These are phyloP conservation scores for Acanthosepion lycidas DNA, from an alignment of 2,888 invertebrate species.

Conservation along the genomic window DNA sequence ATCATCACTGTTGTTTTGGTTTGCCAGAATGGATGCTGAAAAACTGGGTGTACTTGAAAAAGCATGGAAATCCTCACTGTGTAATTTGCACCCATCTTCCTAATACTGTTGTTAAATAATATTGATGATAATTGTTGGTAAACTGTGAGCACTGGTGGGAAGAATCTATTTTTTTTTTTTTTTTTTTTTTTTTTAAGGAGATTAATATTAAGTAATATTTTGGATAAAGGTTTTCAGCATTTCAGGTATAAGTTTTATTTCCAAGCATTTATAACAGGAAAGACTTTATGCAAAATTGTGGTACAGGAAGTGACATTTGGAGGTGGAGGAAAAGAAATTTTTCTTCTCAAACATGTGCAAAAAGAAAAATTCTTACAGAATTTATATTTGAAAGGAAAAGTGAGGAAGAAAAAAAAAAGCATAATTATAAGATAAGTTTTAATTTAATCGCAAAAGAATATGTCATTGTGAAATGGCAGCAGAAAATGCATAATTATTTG, in stretches of 20 bases:
- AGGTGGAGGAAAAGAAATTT: background rate
- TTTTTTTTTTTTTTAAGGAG: background rate
- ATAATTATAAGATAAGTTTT: background rate
- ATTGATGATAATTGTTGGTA: background rate
- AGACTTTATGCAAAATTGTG: background rate
- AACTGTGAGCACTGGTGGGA: background rate
- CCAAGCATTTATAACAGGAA: background rate
- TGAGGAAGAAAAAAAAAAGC: background rate
- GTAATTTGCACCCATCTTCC: background rate
- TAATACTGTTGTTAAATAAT: background rate
- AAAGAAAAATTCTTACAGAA: background rate
- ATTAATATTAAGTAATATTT: background rate
- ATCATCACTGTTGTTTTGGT: slow-evolving; percentile 56
- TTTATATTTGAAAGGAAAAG: background rate
- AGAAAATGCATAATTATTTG: background rate
- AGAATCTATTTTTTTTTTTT: background rate
- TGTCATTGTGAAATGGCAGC: background rate
- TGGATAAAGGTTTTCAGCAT: background rate
- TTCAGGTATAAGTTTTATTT: background rate
- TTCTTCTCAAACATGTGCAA: background rate
- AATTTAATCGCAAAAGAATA: background rate
- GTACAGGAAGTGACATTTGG: background rate
- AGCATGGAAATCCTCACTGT: background rate
- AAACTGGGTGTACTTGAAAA: background rate
- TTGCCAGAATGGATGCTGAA: slow-evolving; percentile 48